phyloP scores from a whole-genome alignment of 2,888 invertebrate genomes.

The Labia minor region DNA sequence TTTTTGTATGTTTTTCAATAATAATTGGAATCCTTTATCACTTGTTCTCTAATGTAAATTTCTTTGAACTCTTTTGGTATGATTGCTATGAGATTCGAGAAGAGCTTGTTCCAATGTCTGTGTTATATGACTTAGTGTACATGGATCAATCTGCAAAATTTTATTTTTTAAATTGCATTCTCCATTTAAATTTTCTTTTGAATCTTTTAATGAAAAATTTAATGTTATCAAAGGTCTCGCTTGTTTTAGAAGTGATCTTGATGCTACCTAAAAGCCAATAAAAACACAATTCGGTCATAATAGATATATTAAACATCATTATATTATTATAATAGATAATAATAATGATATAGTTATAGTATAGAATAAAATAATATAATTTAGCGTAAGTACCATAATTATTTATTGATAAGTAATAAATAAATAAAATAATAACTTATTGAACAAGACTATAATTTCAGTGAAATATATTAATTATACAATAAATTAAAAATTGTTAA shows the following conservation, averaged over 20 bases:
- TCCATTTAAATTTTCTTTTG: not conserved
- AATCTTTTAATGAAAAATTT: conserved; percentile 43
- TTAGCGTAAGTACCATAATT: too few relatives aligned
- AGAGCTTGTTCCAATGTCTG: conserved; percentile 51
- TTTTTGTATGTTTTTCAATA: too few relatives aligned
- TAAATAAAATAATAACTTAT: too few relatives aligned
- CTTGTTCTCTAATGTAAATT: conserved; percentile 29
- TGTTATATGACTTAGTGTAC: conserved; percentile 50
- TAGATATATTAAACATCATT: too few relatives aligned
- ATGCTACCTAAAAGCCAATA: conserved; percentile 40
- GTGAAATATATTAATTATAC: too few relatives aligned
- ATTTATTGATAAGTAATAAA: too few relatives aligned
- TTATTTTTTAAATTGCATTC: conserved; percentile 28
- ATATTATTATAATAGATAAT: too few relatives aligned
- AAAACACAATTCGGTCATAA: not conserved
- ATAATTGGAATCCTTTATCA: too few relatives aligned
- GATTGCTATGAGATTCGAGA: conserved; percentile 47
- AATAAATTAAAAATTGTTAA: too few relatives aligned
- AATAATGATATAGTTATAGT: too few relatives aligned
- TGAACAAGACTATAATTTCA: too few relatives aligned
- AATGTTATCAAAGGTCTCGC: conserved; percentile 48
- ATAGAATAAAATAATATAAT: too few relatives aligned
- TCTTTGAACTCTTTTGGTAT: conserved; percentile 35
- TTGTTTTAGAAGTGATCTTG: conserved; percentile 47
- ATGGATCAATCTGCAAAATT: conserved; percentile 44